phyloP scores from a whole-genome alignment of 2,797 vertebrate genomes.

The Pampus argenteus region DNA sequence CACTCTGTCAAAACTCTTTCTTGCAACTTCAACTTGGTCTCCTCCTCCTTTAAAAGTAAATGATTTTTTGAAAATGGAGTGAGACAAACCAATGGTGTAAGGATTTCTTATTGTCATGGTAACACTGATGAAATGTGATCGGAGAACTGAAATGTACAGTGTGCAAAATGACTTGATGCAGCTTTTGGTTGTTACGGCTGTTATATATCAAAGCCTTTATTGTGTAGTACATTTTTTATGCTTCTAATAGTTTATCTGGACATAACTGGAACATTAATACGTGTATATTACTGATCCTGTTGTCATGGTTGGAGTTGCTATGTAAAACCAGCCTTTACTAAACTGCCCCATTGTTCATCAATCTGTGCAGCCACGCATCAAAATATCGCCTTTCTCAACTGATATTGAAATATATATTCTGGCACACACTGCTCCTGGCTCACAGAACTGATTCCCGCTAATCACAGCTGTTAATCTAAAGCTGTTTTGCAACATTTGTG shows the following conservation, averaged over 20 bases:
- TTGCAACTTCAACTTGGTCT: background rate
- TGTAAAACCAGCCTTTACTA: constrained; percentile 21
- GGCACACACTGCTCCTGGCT: constrained; percentile 10
- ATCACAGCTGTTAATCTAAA: constrained; percentile 46
- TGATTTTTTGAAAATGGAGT: background rate
- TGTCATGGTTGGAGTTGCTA: constrained; percentile 1
- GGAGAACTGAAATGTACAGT: background rate
- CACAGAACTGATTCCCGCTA: constrained; percentile 14
- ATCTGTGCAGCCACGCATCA: constrained; percentile 19
- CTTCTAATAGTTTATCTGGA: constrained; percentile 1
- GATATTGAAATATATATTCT: constrained; percentile 17
- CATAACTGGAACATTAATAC: too few relatives aligned
- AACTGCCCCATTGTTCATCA: constrained; percentile 17
- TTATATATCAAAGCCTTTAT: background rate
- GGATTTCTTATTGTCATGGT: constrained; percentile 2
- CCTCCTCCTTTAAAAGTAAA: background rate
- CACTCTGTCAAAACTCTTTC: background rate
- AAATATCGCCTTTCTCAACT: constrained; percentile 11
- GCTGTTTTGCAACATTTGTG: constrained; percentile 18
- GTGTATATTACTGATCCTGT: background rate
- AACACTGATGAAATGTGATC: constrained; percentile 11
- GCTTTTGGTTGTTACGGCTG: background rate
- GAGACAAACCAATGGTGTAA: background rate
- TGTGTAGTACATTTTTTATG: background rate
- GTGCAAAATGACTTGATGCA: background rate